These are phyloP conservation scores for Megalops atlanticus DNA, from an alignment of 2,113 vertebrate species.

Conservation along the genomic window DNA sequence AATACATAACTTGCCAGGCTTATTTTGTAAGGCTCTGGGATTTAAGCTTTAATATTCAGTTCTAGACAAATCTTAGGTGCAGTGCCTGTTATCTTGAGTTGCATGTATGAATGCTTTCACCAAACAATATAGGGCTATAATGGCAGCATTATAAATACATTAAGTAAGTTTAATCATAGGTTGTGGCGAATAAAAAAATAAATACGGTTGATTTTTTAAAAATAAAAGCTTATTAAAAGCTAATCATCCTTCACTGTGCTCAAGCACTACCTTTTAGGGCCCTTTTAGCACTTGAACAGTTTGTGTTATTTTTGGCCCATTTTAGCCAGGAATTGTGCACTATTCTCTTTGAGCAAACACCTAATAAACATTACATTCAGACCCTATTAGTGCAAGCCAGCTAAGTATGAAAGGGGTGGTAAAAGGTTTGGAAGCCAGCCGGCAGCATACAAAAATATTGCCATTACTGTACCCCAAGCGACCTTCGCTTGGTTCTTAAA, in stretches of 20 bases:
- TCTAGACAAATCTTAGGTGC: no score
- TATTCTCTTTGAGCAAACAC: constrained; percentile 8
- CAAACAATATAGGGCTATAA: neutral
- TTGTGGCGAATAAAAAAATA: neutral
- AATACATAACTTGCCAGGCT: neutral
- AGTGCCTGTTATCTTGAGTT: no score
- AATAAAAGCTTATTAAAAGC: neutral
- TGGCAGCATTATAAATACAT: neutral
- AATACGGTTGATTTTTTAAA: neutral
- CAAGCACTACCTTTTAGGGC: neutral
- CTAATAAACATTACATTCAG: constrained; percentile 17
- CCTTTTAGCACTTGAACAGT: neutral
- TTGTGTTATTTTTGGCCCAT: constrained; percentile 15
- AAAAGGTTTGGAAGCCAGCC: neutral
- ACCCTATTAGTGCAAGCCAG: neutral
- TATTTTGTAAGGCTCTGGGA: no score
- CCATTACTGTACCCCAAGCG: neutral
- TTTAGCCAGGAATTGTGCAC: neutral
- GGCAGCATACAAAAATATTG: neutral
- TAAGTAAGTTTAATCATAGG: neutral
- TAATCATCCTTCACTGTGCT: neutral
- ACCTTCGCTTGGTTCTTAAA: neutral
- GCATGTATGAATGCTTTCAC: neutral
- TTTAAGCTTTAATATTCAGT: no score
- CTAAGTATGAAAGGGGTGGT: neutral